Evolutionary conservation across 2,113 vertebrate species (phyloP).

Genomic region (Eidolon helvum): DNA sequence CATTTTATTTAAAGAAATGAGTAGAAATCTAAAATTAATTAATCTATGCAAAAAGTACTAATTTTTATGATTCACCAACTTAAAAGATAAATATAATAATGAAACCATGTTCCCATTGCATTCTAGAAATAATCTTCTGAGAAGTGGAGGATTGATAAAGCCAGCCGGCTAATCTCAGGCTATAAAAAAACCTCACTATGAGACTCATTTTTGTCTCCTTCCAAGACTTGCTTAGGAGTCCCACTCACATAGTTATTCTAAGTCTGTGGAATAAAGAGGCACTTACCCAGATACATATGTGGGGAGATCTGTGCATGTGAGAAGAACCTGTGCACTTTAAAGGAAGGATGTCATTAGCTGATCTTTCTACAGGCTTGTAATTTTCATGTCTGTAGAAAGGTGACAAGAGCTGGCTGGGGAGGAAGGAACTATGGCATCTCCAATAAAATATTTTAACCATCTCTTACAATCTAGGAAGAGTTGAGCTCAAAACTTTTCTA

Average conservation of each 20-base stretch:
- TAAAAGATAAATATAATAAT: background rate
- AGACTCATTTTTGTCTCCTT: background rate
- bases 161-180: background rate
- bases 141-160: background rate
- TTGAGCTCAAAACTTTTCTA: background rate
- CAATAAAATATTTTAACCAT: background rate
- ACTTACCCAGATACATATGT: background rate
- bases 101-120: background rate
- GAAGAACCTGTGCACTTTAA: background rate
- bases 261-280: background rate
- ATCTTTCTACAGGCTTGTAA: background rate
- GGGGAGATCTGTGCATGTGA: background rate
- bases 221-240: too few species aligned
- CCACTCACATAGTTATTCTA: fast-evolving
- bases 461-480: background rate
- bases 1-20: background rate
- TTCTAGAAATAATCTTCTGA: background rate
- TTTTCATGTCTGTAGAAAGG: background rate
- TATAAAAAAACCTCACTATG: background rate
- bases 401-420: background rate
- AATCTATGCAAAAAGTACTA: background rate
- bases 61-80: background rate
- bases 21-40: background rate
- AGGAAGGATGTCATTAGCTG: background rate
- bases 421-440: background rate